These are phyloP conservation scores for Elymnias hypermnestra DNA, from an alignment of 1,140 invertebrate genomes.

Conservation along the genomic window DNA sequence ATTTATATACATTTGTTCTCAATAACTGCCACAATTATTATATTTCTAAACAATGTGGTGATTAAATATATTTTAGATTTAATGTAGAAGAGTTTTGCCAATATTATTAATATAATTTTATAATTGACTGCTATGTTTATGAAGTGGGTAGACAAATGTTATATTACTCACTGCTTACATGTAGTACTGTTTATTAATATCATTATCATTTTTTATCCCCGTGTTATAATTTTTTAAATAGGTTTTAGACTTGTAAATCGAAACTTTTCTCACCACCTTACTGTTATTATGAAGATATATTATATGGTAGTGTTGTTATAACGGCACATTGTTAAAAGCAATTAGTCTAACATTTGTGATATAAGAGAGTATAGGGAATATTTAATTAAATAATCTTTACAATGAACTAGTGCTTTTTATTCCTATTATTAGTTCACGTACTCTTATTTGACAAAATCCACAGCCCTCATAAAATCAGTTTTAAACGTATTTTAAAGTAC, in stretches of 20 bases:
- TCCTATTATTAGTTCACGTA: too few species aligned
- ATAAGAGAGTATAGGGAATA: slow-evolving; percentile 23
- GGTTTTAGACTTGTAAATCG: neutral
- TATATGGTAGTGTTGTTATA: neutral
- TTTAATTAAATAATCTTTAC: slow-evolving; percentile 19
- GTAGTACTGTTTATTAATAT: neutral
- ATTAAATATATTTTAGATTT: neutral
- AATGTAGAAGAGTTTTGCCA: neutral
- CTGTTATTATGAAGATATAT: neutral
- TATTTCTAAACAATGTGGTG: slow-evolving; percentile 4
- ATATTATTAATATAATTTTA: neutral
- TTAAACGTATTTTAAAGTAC: too few species aligned
- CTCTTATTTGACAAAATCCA: too few species aligned
- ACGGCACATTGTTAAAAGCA: slow-evolving; percentile 8
- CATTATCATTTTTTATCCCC: neutral
- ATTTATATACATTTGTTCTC: neutral
- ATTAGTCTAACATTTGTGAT: slow-evolving; percentile 28
- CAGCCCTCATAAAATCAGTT: too few species aligned
- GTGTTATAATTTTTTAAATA: neutral
- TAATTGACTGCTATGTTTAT: neutral
- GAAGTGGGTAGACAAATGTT: neutral
- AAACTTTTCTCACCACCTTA: neutral
- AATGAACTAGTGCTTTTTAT: slow-evolving; percentile 16
- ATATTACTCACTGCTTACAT: neutral
- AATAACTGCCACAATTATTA: slow-evolving; percentile 9